Evolutionary conservation across 2,888 invertebrate genomes (phyloP).

Genomic region (Lasioglossum calceatum): DNA sequence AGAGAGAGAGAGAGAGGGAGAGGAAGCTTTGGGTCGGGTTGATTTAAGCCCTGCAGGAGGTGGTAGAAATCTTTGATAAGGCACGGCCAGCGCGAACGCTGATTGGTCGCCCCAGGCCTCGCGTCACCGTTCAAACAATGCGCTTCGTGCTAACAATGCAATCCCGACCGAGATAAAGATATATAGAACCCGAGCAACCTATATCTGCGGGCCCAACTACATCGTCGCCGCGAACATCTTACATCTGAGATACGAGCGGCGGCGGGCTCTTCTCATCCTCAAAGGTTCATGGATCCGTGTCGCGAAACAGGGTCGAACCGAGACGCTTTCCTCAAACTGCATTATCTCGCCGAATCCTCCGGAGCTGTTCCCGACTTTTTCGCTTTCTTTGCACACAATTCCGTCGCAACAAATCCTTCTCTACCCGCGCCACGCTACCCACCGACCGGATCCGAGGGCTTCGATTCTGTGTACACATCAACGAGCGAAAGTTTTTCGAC

Average conservation of each 20-base stretch:
- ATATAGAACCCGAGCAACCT: slow-evolving; percentile 67
- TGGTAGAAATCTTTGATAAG: slow-evolving; percentile 77
- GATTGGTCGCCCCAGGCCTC: slow-evolving; percentile 81
- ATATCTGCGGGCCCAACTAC: slow-evolving; percentile 57
- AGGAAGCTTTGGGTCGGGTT: slow-evolving; percentile 60
- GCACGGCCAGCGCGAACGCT: slow-evolving; percentile 77
- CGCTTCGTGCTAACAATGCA: slow-evolving; percentile 80
- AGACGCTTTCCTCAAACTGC: slow-evolving; percentile 37
- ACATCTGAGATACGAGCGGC: slow-evolving; percentile 40
- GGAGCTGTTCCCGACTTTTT: slow-evolving; percentile 28
- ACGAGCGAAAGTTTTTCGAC: neutral
- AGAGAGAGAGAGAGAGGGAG: slow-evolving; percentile 18
- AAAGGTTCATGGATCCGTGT: slow-evolving; percentile 53
- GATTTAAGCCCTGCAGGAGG: slow-evolving; percentile 70
- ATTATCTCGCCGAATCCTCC: slow-evolving; percentile 41
- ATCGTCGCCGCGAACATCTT: slow-evolving; percentile 55
- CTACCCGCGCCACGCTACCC: neutral
- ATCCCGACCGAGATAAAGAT: slow-evolving; percentile 78
- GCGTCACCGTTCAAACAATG: slow-evolving; percentile 80
- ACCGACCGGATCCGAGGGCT: slow-evolving; percentile 3
- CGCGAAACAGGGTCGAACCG: slow-evolving; percentile 45
- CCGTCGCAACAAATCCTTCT: neutral
- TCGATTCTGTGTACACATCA: slow-evolving; percentile 9
- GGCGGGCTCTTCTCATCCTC: slow-evolving; percentile 34
- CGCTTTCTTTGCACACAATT: slow-evolving; percentile 23